Conservation (phyloP, 1,140 invertebrate species). For the Arctopsyche grandis region DNA sequence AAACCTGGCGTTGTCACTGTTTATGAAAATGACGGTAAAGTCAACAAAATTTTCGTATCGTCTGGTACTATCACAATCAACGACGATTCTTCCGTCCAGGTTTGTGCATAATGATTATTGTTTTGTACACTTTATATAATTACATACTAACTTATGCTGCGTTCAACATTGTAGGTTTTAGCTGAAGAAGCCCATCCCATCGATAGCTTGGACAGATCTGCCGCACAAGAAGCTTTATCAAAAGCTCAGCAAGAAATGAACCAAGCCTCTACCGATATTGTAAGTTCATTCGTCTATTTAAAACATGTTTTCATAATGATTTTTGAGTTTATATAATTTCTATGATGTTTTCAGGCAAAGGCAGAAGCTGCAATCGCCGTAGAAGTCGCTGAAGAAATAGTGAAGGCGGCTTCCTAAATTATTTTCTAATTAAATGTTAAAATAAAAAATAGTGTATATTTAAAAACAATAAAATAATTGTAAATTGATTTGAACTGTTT, state of each 20-base stretch:
- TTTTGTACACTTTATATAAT: background rate
- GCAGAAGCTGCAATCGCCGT: constrained; percentile 94
- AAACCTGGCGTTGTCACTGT: constrained; percentile 97
- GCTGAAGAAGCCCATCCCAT: constrained; percentile 96
- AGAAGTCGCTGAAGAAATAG: constrained; percentile 94
- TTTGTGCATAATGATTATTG: constrained; percentile 54
- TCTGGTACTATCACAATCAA: constrained; percentile 98
- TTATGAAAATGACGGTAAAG: constrained; percentile 84
- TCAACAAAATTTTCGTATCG: constrained; percentile 94
- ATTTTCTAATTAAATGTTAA: constrained; percentile 18
- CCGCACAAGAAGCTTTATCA: constrained; percentile 83
- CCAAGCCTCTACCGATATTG: constrained; percentile 83
- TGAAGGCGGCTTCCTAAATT: constrained; percentile 81
- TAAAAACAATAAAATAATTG: constrained; percentile 23
- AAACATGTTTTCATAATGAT: background rate
- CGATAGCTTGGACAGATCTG: constrained; percentile 83
- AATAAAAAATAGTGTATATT: constrained; percentile 14
- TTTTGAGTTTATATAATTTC: background rate
- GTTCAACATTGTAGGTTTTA: constrained; percentile 73
- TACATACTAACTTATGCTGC: background rate
- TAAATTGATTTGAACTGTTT: constrained; percentile 2
- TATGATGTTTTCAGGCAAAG: constrained; percentile 72
- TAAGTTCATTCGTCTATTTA: constrained; percentile 54
- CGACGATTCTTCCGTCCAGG: constrained; percentile 97
- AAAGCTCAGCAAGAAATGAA: constrained; percentile 86